Evolutionary conservation across 2,888 invertebrate species (phyloP).

Genomic region (Pammene fasciana): DNA sequence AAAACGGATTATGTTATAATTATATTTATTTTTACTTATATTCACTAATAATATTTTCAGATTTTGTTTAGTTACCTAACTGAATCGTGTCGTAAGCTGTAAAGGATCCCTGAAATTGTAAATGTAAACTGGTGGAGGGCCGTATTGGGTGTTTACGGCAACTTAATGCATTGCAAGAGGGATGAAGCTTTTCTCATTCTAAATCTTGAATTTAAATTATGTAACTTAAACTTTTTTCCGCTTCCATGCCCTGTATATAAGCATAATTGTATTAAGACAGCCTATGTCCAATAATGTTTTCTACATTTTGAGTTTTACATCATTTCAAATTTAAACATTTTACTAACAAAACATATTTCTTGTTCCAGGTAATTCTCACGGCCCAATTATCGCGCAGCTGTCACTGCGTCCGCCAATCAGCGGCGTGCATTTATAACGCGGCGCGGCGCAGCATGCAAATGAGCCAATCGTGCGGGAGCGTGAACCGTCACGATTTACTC

Average conservation of each 20-base stretch:
- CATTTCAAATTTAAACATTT: background rate
- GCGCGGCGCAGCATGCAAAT: constrained; percentile 38
- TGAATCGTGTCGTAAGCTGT: constrained; percentile 1
- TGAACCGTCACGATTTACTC: constrained; percentile 48
- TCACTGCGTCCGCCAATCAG: constrained; percentile 12
- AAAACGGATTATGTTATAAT: too few relatives aligned
- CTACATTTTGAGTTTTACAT: too few relatives aligned
- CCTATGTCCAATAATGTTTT: too few relatives aligned
- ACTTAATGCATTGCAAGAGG: constrained; percentile 12
- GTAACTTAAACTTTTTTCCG: background rate
- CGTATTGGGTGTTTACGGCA: constrained; percentile 27
- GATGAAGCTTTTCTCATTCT: constrained; percentile 1
- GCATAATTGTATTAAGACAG: too few relatives aligned
- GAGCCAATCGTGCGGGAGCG: constrained; percentile 39
- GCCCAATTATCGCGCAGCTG: constrained; percentile 26
- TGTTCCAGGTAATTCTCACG: constrained; percentile 36
- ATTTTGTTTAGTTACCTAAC: too few relatives aligned
- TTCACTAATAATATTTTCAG: too few relatives aligned
- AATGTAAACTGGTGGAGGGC: constrained; percentile 23
- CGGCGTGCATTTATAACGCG: constrained; percentile 13
- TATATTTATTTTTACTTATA: too few relatives aligned
- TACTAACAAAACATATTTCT: constrained; percentile 10
- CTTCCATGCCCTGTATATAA: too few relatives aligned
- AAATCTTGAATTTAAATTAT: background rate
- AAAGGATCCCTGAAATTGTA: constrained; percentile 10